Evolutionary conservation across 2,113 vertebrate genomes (phyloP).

Genomic region (Percopsis transmontana): DNA sequence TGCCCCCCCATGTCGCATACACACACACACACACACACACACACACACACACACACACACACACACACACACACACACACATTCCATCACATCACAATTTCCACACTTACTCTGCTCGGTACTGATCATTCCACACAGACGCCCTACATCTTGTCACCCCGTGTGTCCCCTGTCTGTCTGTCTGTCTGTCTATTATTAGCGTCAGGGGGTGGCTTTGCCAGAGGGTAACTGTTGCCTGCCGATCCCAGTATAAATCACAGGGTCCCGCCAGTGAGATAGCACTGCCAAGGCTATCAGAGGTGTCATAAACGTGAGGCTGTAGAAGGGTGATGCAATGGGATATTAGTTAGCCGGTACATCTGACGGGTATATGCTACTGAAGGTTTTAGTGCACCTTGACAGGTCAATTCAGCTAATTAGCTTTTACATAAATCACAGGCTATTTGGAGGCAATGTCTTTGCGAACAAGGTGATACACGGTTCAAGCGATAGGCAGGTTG

Average conservation of each 20-base stretch:
- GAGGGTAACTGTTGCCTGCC: conserved; percentile 19
- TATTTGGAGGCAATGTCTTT: too few species aligned
- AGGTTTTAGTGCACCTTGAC: conserved; percentile 6
- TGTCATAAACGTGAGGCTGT: neutral
- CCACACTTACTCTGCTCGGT: conserved; percentile 4
- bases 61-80: conserved; percentile 3
- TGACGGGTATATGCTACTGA: neutral
- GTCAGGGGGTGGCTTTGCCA: conserved; percentile 2
- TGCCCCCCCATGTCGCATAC: neutral
- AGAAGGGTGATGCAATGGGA: neutral
- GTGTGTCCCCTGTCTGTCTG: neutral
- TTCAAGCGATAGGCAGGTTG: too few species aligned
- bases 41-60: neutral
- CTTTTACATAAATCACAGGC: neutral
- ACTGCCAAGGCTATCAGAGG: neutral
- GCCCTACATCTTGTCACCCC: conserved; percentile 26
- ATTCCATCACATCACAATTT: neutral
- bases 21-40: neutral
- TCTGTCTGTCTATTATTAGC: conserved; percentile 13
- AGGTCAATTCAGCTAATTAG: neutral
- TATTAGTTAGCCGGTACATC: neutral
- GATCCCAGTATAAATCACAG: conserved; percentile 3
- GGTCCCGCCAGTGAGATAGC: conserved; percentile 16
- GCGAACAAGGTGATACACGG: too few species aligned
- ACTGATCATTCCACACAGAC: neutral